These are phyloP conservation scores for Melanotaenia boesemani DNA, from an alignment of 2,797 vertebrate species.

Conservation along the genomic window DNA sequence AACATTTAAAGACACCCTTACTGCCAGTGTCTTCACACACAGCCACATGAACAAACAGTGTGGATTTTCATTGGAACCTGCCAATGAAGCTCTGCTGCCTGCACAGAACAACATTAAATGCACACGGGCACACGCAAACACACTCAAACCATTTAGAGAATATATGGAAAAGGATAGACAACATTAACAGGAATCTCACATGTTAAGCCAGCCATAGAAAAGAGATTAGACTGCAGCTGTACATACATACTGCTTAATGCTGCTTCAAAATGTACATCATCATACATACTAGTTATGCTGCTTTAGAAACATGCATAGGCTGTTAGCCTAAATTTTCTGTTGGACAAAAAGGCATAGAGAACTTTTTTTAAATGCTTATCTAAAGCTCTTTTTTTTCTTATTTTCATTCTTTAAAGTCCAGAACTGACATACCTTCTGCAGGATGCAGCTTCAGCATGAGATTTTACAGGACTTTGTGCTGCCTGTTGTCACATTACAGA, in stretches of 20 bases:
- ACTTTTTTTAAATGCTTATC: neutral
- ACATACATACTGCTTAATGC: slow-evolving; percentile 45
- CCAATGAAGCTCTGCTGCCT: slow-evolving; percentile 85
- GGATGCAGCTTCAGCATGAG: slow-evolving; percentile 25
- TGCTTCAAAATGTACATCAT: slow-evolving; percentile 43
- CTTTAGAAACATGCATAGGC: slow-evolving; percentile 71
- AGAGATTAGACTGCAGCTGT: slow-evolving; percentile 34
- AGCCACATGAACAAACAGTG: slow-evolving; percentile 45
- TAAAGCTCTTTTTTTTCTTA: neutral
- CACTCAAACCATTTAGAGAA: slow-evolving; percentile 46
- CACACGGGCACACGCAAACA: slow-evolving; percentile 30
- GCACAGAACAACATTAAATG: slow-evolving; percentile 78
- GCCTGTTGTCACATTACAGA: slow-evolving; percentile 46
- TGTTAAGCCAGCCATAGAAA: slow-evolving; percentile 42
- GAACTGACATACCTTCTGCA: slow-evolving; percentile 43
- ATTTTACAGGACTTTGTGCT: slow-evolving; percentile 25
- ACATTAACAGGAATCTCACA: slow-evolving; percentile 30
- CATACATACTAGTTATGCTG: slow-evolving; percentile 58
- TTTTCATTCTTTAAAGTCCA: slow-evolving; percentile 12
- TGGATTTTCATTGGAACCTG: slow-evolving; percentile 84
- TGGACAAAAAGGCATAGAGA: slow-evolving; percentile 71
- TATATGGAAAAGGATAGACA: slow-evolving; percentile 65
- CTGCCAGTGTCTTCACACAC: slow-evolving; percentile 51
- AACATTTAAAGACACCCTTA: slow-evolving; percentile 63
- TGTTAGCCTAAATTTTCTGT: slow-evolving; percentile 48